Evolutionary conservation across 2,113 vertebrate genomes (phyloP).

Genomic region (human (Homo sapiens)): GRCh38 chr6:130226001-130226500

Average conservation of each 20-base stretch:
- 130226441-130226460: background rate
- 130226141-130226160: rapidly evolving
- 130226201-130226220: background rate
- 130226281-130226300: background rate
- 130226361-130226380: background rate
- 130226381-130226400: background rate
- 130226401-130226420: background rate
- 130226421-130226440: background rate
- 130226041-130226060: background rate
- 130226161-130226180: background rate
- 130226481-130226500: background rate
- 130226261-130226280: rapidly evolving
- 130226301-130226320: background rate
- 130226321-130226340: background rate
- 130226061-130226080: background rate
- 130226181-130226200: background rate
- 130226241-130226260: background rate
- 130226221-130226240: conserved; percentile 6
- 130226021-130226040: background rate
- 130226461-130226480: background rate
- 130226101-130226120: background rate
- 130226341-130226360: background rate
- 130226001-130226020: background rate
- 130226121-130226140: no score
- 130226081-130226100: background rate